Percentiles rank a stretch among this genome's conserved stretches.
phyloP scores from a whole-genome alignment of 1,140 invertebrate genomes.

The Lepidurus apus region DNA sequence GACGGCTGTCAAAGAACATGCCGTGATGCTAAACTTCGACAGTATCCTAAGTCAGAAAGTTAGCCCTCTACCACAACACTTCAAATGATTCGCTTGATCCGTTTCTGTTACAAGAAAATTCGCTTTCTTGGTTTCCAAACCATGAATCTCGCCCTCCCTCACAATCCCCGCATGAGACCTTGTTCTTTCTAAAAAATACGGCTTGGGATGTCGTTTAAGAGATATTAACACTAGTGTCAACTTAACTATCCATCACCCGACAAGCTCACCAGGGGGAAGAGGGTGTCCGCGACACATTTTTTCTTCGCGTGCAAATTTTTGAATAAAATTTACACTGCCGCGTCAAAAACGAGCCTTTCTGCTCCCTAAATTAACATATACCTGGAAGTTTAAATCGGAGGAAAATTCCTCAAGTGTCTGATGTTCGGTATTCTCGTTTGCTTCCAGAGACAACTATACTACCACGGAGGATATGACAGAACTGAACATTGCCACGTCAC shows the following conservation, averaged over 20 bases:
- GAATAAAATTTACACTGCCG: neutral
- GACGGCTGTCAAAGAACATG: slow-evolving; percentile 3
- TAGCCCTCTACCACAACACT: neutral
- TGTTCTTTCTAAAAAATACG: neutral
- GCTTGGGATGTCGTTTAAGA: neutral
- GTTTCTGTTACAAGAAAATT: too few relatives aligned
- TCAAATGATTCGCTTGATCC: neutral
- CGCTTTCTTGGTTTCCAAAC: neutral
- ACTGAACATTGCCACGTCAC: neutral
- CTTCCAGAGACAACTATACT: neutral
- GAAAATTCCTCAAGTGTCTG: neutral
- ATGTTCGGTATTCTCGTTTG: neutral
- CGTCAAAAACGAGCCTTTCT: neutral
- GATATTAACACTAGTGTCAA: slow-evolving; percentile 1
- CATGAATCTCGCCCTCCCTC: neutral
- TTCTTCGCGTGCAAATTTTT: neutral
- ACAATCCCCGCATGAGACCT: neutral
- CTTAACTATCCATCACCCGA: neutral
- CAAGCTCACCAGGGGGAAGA: neutral
- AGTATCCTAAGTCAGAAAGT: neutral
- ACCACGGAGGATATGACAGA: neutral
- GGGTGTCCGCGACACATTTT: neutral
- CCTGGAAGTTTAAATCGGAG: neutral
- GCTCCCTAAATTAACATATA: neutral
- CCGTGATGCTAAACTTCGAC: neutral